Percentiles rank a stretch among this genome's conserved stretches.
These are phyloP conservation scores for Actenoides lindsayi DNA, from an alignment of 2,113 vertebrate species.

Conservation along the genomic window DNA sequence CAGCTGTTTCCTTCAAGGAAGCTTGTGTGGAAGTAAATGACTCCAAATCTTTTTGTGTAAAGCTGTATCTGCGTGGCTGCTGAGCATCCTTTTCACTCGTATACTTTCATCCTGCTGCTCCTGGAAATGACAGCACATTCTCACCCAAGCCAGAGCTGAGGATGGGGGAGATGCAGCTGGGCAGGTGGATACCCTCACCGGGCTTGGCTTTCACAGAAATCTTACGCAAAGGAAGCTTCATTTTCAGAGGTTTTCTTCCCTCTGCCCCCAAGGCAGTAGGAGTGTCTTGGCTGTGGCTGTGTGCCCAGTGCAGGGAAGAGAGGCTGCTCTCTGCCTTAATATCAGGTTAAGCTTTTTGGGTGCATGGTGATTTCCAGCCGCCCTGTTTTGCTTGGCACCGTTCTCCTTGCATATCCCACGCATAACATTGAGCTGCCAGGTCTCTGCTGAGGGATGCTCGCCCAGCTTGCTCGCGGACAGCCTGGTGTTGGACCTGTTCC, in stretches of 20 bases:
- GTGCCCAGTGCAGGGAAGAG: background rate
- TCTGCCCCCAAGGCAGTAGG: background rate
- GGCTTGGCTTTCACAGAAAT: background rate
- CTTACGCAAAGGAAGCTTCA: accelerated
- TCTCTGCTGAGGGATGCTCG: background rate
- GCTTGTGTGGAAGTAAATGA: background rate
- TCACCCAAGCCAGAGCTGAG: background rate
- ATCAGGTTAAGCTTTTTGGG: background rate
- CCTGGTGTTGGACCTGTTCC: background rate
- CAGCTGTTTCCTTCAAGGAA: slow-evolving; percentile 48
- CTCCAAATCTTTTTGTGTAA: background rate
- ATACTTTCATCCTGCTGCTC: background rate
- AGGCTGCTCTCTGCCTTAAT: background rate
- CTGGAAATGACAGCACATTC: background rate
- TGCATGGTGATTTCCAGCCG: background rate
- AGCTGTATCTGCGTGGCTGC: background rate
- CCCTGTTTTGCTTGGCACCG: background rate
- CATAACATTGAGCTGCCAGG: accelerated
- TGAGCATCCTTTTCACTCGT: background rate
- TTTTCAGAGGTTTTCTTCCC: background rate
- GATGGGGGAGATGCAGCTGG: background rate
- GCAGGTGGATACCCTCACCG: accelerated
- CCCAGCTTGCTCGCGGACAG: background rate
- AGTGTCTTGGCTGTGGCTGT: background rate
- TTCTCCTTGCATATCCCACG: background rate